Percentiles rank a stretch among this genome's conserved stretches.
Conservation (phyloP, 1,140 invertebrate genomes). For the Bombus waltoni region DNA sequence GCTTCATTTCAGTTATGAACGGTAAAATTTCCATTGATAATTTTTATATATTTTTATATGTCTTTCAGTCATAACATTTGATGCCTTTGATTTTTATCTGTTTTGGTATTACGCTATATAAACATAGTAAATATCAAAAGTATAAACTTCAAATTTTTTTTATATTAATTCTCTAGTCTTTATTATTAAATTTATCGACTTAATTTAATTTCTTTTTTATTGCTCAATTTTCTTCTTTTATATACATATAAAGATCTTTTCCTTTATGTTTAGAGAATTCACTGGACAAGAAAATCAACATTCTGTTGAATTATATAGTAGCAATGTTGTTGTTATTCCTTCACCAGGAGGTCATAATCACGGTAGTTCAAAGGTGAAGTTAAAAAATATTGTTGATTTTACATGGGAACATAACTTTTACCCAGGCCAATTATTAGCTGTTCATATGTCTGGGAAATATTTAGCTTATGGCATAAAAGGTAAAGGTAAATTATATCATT, state of each 20-base stretch:
- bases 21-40: constrained; percentile 13
- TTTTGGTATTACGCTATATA: not conserved
- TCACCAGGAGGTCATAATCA: constrained; percentile 87
- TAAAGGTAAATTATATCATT: constrained; percentile 73
- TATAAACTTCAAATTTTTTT: not conserved
- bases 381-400: constrained; percentile 95
- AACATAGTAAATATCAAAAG: not conserved
- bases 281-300: constrained; percentile 87
- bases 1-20: not conserved
- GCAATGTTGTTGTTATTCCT: constrained; percentile 88
- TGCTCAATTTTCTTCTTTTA: not conserved
- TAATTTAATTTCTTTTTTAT: not conserved
- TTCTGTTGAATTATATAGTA: constrained; percentile 86
- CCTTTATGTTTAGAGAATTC: constrained; percentile 84
- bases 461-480: constrained; percentile 96
- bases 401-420: constrained; percentile 95
- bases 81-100: not conserved
- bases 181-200: not conserved
- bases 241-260: not conserved
- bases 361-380: constrained; percentile 94
- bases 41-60: not conserved
- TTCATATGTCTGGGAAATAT: constrained; percentile 93
- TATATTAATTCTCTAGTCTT: not conserved
- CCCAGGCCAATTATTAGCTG: constrained; percentile 92
- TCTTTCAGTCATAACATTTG: not conserved